Evolutionary conservation across 2,113 vertebrate genomes (phyloP), one percentile per base, ranked within the genome.

Genomic region (Pelodiscus sinensis): DNA sequence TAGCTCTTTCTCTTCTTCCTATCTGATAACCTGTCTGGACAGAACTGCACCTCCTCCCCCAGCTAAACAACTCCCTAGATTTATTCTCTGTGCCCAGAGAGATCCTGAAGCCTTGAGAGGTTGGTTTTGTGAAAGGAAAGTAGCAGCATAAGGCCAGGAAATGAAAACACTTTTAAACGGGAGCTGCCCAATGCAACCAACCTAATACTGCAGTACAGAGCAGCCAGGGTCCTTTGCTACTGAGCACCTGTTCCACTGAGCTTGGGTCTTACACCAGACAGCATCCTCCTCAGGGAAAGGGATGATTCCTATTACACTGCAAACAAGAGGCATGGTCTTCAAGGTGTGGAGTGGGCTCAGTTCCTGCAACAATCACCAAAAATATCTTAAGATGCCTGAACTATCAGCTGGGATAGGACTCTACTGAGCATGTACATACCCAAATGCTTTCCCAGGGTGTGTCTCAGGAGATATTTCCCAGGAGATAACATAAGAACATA

Each of bases 141-240:
- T 85, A 95, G 94, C 94, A 95, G 86, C 50, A 1, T 21, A 65
- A 94, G 25, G 58, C 91, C 25, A 56, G 82, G 56, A 85, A 84
- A 85, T 31, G 71, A 87, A 86, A 84, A 84, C 80, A 85, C 79
- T 78, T 81, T 10, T 29, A 56, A 95, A 89, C 50, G 88, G 89
- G 56, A 2, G 0, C 9, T 91, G 92, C 89, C 90, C 93, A 87
- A 82, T 22, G 0, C 89, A 88, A 86, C 86, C 93, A 81, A 54
- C 22, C 56, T 95, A 96, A 95, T 96, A 96, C 95, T 96, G 94
- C 94, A 96, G 60, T 35, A 57, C 75, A 84, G 93, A 94, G 78
- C 51, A 68, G 90, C 83, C 73, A 73, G 55, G n/a, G 55, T 82
- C 38, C 2, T 2, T 8, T 16, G 31, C 52, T 52, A 79, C 86